These are phyloP conservation scores for Pheosia gnoma DNA, from an alignment of 2,888 invertebrate species.

Conservation along the genomic window DNA sequence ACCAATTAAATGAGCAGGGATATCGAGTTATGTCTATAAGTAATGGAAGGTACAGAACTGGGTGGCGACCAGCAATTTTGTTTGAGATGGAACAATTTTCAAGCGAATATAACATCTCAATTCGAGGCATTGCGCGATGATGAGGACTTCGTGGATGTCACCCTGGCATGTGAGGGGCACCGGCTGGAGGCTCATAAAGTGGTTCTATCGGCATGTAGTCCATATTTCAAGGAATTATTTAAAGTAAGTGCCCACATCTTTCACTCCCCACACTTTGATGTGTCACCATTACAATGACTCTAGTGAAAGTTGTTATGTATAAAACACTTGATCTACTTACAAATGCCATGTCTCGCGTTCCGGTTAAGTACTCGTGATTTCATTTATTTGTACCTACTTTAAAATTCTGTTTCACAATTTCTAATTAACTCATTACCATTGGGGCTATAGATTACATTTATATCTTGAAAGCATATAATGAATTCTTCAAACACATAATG, in stretches of 20 bases:
- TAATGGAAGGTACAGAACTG: slow-evolving; percentile 85
- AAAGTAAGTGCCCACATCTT: slow-evolving; percentile 87
- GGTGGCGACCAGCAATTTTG: slow-evolving; percentile 93
- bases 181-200: slow-evolving; percentile 94
- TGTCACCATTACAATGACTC: slow-evolving; percentile 85
- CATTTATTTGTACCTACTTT: slow-evolving; percentile 82
- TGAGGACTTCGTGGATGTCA: slow-evolving; percentile 95
- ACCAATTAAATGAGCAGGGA: slow-evolving; percentile 84
- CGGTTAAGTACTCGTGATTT: slow-evolving; percentile 84
- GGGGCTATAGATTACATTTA: slow-evolving; percentile 59
- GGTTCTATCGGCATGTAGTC: slow-evolving; percentile 93
- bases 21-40: slow-evolving; percentile 85
- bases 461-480: slow-evolving; percentile 50
- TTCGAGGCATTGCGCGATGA: slow-evolving; percentile 93
- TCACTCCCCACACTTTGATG: slow-evolving; percentile 83
- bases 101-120: slow-evolving; percentile 93
- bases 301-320: slow-evolving; percentile 85
- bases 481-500: slow-evolving; percentile 49
- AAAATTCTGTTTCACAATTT: slow-evolving; percentile 83
- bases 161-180: slow-evolving; percentile 93
- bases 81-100: slow-evolving; percentile 95
- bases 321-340: slow-evolving; percentile 84
- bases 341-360: slow-evolving; percentile 84
- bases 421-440: slow-evolving; percentile 80
- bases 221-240: slow-evolving; percentile 94